Evolutionary conservation across 2,113 vertebrate species (phyloP), one percentile per base, ranked within the genome.

Genomic region (Leptobrachium leishanense): DNA sequence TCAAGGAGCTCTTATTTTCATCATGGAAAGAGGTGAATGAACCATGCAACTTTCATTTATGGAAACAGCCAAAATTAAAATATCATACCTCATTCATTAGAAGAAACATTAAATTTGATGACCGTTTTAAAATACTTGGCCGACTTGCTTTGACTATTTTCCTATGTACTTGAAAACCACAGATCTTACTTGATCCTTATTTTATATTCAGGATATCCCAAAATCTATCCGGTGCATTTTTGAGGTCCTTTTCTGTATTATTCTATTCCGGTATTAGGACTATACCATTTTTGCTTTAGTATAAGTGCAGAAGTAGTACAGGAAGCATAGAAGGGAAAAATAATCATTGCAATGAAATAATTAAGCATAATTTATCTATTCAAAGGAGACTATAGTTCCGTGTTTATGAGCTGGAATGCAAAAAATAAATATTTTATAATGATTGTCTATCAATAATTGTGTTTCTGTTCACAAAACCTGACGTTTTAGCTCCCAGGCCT

Each of bases 41-140:
- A 39, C 54, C 74, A 76, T 67, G 40, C 46, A 4, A 50, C 4
- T 42, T 68, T 44, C 40, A 54, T 53, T 76, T 76, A 53, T 75
- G 64, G 2, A 15, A 59, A 50, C 40, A 76, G 50, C 39, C 11
- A 53, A 54, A 53, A 68, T 76, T 43, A 76, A 69, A 76, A 76
- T 67, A 76, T 67, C 63, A 76, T 67, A n/a, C 50, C 75, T 43
- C 66, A 77, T 59, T 77, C 68, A 76, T 77, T 68, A 77, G 53
- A 46, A 31, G 46, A 68, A 76, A 76, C 66, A 10, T 44, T 2
- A 54, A 57, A 66, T 57, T 68, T 55, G 57, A 77, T 68, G 66
- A 63, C 65, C 68, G 53, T 57, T 69, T 69, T 66, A 57, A 43
- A 77, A 43, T 43, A 57, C 75, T 68, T 77, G 75, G 66, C 75